Percentiles rank a stretch among this genome's conserved stretches.
Conservation (phyloP, 2,113 vertebrate genomes). For the Pygoscelis antarcticus region DNA sequence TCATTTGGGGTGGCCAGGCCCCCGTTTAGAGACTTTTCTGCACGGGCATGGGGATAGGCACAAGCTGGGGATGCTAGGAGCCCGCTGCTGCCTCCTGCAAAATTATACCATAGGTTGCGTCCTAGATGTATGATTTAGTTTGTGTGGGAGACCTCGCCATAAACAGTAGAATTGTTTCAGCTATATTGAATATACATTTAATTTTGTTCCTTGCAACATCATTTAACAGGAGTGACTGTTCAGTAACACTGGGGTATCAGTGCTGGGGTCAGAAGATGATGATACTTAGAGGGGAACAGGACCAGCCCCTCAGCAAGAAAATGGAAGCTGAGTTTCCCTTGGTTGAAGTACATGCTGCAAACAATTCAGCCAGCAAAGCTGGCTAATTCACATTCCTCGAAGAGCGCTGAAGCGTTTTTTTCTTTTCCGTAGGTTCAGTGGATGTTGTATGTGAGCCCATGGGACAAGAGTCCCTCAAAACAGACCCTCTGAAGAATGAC, state of each 20-base stretch:
- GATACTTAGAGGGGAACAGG: background rate
- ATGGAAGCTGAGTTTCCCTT: background rate
- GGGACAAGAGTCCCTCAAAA: background rate
- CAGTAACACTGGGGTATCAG: background rate
- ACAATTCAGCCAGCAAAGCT: background rate
- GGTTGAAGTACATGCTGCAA: background rate
- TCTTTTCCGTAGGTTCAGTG: background rate
- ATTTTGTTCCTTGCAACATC: background rate
- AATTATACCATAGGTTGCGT: background rate
- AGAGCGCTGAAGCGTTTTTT: accelerated
- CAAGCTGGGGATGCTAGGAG: background rate
- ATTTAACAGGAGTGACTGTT: background rate
- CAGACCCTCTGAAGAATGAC: background rate
- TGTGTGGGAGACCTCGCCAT: accelerated
- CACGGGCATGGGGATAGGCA: background rate
- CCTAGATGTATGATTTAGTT: background rate
- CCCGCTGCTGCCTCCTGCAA: background rate
- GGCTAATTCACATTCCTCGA: background rate
- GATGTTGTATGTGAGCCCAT: accelerated
- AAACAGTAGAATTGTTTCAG: background rate
- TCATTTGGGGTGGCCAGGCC: background rate
- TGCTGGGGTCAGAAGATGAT: background rate
- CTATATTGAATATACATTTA: background rate
- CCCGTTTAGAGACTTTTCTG: background rate
- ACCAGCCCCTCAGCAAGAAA: background rate